Conservation (phyloP, 2,888 invertebrate genomes). For the Monopis laevigella region DNA sequence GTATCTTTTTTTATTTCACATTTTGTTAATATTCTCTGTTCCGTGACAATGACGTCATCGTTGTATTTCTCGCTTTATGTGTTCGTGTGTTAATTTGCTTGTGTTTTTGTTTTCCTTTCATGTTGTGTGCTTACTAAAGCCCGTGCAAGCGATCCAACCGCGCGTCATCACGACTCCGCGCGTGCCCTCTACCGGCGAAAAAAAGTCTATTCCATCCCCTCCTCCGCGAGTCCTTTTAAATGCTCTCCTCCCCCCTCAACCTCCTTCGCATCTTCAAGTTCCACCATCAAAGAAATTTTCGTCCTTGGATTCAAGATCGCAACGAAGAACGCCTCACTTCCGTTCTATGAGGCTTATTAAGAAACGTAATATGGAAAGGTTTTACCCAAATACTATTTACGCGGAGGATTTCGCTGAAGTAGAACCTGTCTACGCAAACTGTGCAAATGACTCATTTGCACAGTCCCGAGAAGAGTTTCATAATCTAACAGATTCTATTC, state of each 20-base stretch:
- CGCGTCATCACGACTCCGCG: constrained; percentile 55
- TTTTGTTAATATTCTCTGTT: too few relatives aligned
- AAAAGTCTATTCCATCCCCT: constrained; percentile 58
- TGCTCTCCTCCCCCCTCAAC: too few relatives aligned
- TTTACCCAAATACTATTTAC: constrained; percentile 59
- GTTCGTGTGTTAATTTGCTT: constrained; percentile 41
- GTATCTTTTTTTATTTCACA: too few relatives aligned
- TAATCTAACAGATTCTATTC: constrained; percentile 73
- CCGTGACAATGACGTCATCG: too few relatives aligned
- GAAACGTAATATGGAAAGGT: constrained; percentile 57
- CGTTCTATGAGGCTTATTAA: constrained; percentile 57
- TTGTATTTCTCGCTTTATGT: constrained; percentile 24
- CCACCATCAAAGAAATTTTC: too few relatives aligned
- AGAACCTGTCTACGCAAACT: constrained; percentile 52
- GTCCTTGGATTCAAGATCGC: constrained; percentile 48
- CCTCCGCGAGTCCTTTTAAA: constrained; percentile 54
- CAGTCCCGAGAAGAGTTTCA: constrained; percentile 62
- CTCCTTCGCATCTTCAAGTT: too few relatives aligned
- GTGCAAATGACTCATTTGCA: constrained; percentile 40
- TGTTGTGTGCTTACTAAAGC: constrained; percentile 41
- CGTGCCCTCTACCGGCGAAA: too few relatives aligned
- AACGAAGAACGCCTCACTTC: constrained; percentile 44
- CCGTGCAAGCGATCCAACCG: constrained; percentile 63
- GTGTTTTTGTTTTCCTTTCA: constrained; percentile 43
- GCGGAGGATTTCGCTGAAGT: constrained; percentile 58